Evolutionary conservation across 2,113 vertebrate species (phyloP), one percentile per base, ranked within the genome.

Genomic region (Nestor notabilis): DNA sequence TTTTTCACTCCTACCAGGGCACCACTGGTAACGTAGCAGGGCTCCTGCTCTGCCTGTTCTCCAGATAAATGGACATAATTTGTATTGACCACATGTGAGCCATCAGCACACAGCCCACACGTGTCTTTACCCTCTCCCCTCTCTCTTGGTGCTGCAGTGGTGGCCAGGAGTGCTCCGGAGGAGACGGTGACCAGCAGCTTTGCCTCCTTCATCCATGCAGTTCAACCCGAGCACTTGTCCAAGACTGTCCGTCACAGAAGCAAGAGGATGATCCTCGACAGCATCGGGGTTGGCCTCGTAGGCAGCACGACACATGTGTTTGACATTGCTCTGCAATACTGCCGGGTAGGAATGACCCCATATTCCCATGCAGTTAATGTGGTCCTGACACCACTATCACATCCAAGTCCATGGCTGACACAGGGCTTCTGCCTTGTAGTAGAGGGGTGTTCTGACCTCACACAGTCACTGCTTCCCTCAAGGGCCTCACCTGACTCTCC

Each of bases 251-350:
- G 98, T 35, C 97, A 97, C 31, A 98, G 98, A n/a, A 99, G 99
- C 94, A 99, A 99, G 93, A 98, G 99, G 70, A 99, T 99, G 99
- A 98, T 99, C 91, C 97, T 99, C 11, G 99, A 99, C 98, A 99
- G 97, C 98, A 97, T 99, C 5, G 99, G 99, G 4, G 99, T 99
- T 12, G 99, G 99, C 49, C 97, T 99, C 1, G 94, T 99, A 75
- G 99, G 99, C 68, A 99, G 98, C 98, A 99, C 98, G 2, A 99
- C 98, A 0, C 95, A 97, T 0, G 99, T 99, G 52, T 99, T 99
- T 33, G 90, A 99, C 27, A 95, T 99, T 49, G 98, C 95, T 8
- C 97, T 99, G 83, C 98, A 96, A 90, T 98, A 99, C 97, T 99
- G 99, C 95, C 98, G 97, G 99, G 99, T 99, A 98, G 96, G 96